Base-by-base conservation (phyloP, 2,888 invertebrate species). In the Leptopilina myrica region DNA sequence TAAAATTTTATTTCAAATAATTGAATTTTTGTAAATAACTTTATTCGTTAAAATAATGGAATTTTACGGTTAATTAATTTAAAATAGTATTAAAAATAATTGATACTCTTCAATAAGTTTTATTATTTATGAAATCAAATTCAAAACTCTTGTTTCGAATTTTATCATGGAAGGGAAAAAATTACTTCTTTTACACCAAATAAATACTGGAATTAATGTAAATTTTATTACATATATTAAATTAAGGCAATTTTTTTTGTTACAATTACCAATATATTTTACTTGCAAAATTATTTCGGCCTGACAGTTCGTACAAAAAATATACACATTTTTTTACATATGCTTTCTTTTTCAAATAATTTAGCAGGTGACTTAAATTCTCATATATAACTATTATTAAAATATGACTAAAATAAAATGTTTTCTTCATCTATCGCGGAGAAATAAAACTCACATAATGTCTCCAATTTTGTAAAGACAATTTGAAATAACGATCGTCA, bases 241-340 rank as follows among this genome's bases (percentile, higher is more conserved):
- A n/a, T n/a, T 59, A 15, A 66, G 67, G 7, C 14, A 43, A 76
- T 33, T 33, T 43, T 46, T 20, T 65, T 26, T 26, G 64, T 49
- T 20, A 49, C 12, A n/a, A 49, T 67, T 49, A 49, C 9, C 78
- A 59, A 79, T 81, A 80, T 65, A 80, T 88, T 88, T 89, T 89
- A 88, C 87, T 89, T 78, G 83, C 84, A 86, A 88, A 87, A 86
- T 83, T 82, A 81, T 80, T 40, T 86, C 62, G 84, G 82, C 83
- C 81, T 84, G 80, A 85, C 84, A 87, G 85, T 89, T 87, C 87
- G 90, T 90, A 90, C 86, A 90, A 90, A 91, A 91, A 90, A 91
- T 91, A 91, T 90, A 62, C 62, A 62, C 20, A 59, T 59, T 7
- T 59, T n/a, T 59, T n/a, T 65, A 9, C 33, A 33, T 43, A 43